Evolutionary conservation across 2,797 vertebrate genomes (phyloP).

Genomic region (Chaunax sp.): DNA sequence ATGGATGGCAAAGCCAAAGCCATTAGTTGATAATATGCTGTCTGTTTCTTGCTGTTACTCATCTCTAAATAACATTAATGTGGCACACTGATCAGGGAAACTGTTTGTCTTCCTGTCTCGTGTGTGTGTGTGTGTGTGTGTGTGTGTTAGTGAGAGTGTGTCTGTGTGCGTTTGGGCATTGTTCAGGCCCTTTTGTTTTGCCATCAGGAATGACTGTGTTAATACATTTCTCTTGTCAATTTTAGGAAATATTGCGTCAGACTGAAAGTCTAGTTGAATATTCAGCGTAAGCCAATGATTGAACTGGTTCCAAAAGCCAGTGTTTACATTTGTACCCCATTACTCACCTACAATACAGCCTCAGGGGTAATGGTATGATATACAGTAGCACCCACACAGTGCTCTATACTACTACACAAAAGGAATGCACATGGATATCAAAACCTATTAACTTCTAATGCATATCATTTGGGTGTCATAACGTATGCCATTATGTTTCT

Average conservation of each 20-base stretch:
- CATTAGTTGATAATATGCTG: constrained; percentile 83
- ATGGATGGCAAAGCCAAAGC: constrained; percentile 76
- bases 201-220: constrained; percentile 46
- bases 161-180: constrained; percentile 35
- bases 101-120: constrained; percentile 74
- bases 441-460: constrained; percentile 64
- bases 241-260: constrained; percentile 65
- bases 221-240: constrained; percentile 68
- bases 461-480: constrained; percentile 27
- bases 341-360: constrained; percentile 69
- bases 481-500: constrained; percentile 38
- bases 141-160: constrained; percentile 24
- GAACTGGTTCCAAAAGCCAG: constrained; percentile 65
- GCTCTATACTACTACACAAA: constrained; percentile 60
- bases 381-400: constrained; percentile 50
- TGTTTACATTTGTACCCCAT: constrained; percentile 77
- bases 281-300: constrained; percentile 64
- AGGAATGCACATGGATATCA: constrained; percentile 68
- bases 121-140: constrained; percentile 26
- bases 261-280: constrained; percentile 65
- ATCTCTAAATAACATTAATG: constrained; percentile 82
- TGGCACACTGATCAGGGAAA: constrained; percentile 67
- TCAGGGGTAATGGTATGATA: constrained; percentile 49
- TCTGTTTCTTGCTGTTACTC: constrained; percentile 81
- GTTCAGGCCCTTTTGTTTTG: constrained; percentile 42